A percentile compares a stretch with the other conserved stretches of the same genome.
Conservation (phyloP, 2,888 invertebrate species). For the Noctuana brunneofusca region DNA sequence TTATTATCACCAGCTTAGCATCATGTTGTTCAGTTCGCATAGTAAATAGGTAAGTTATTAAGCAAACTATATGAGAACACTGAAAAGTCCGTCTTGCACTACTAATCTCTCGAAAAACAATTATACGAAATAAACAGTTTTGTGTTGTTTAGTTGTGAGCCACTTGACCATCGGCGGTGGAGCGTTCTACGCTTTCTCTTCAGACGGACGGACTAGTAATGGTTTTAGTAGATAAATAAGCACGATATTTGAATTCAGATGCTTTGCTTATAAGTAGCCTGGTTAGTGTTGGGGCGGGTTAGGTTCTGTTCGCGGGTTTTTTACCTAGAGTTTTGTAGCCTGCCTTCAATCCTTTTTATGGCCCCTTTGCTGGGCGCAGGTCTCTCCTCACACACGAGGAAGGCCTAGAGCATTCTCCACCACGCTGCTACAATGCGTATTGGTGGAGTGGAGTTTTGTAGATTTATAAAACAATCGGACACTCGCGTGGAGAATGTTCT, state of each 20-base stretch:
- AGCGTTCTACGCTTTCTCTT: constrained; percentile 63
- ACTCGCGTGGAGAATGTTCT: no score
- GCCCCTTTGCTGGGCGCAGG: no score
- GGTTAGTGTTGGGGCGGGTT: neutral
- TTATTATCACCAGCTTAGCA: no score
- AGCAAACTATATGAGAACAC: constrained; percentile 5
- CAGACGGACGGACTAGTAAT: constrained; percentile 39
- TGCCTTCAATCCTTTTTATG: no score
- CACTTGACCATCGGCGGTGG: constrained; percentile 64
- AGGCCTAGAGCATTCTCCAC: no score
- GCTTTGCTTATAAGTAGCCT: neutral
- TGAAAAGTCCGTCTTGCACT: constrained; percentile 30
- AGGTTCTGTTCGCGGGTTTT: neutral
- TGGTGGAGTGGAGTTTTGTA: no score
- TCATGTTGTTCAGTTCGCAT: no score
- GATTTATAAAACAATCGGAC: no score
- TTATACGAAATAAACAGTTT: constrained; percentile 39
- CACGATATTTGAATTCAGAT: constrained; percentile 22
- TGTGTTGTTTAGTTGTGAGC: constrained; percentile 44
- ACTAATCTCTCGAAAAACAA: constrained; percentile 35
- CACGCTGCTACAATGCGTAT: no score
- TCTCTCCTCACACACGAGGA: no score
- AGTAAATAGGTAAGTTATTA: no score
- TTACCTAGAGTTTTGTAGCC: no score
- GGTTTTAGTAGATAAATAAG: constrained; percentile 34